Evolutionary conservation across 2,888 invertebrate genomes (phyloP), one percentile per base, ranked within the genome.

Genomic region (Leistus spinibarbis): DNA sequence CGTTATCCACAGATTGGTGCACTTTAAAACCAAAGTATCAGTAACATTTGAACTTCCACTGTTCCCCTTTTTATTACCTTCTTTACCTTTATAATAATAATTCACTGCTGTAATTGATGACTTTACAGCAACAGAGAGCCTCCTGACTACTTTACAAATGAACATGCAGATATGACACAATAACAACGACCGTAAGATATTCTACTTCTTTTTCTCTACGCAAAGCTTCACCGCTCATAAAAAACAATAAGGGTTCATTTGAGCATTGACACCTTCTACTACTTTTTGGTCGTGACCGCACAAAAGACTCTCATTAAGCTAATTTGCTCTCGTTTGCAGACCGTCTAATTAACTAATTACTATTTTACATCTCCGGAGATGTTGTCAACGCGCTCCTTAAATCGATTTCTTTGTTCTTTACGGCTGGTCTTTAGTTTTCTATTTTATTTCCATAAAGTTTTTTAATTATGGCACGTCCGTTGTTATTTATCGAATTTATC

Each of bases 281-380:
- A n/a, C n/a, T n/a, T 13, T 40, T 40, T 13, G 40, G 4, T 60
- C 64, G 70, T 20, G 62, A 54, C 54, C 78, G 77, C 80, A 80
- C 80, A 80, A 80, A 80, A 77, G 80, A 79, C 79, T 80, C 80
- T 82, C 81, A 81, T 83, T 82, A 83, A 80, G 80, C 81, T 81
- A 82, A 83, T 82, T 82, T 82, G 80, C 80, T 78, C 80, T 79
- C 80, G 79, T 80, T 82, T 79, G 80, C 80, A 78, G 79, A 77
- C 80, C 79, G 79, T 79, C 80, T 83, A 83, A 83, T 83, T 83
- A 82, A 82, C 82, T 83, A 83, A 83, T 83, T 82, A 82, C 81
- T 81, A 81, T 82, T 82, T 82, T 81, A 80, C 81, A 82, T 81
- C 81, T 80, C 80, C 78, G 79, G 79, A 79, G 81, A 79, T 64